These are phyloP conservation scores for Drosophila ficusphila DNA, from an alignment of 1,140 invertebrate genomes.

Conservation along the genomic window DNA sequence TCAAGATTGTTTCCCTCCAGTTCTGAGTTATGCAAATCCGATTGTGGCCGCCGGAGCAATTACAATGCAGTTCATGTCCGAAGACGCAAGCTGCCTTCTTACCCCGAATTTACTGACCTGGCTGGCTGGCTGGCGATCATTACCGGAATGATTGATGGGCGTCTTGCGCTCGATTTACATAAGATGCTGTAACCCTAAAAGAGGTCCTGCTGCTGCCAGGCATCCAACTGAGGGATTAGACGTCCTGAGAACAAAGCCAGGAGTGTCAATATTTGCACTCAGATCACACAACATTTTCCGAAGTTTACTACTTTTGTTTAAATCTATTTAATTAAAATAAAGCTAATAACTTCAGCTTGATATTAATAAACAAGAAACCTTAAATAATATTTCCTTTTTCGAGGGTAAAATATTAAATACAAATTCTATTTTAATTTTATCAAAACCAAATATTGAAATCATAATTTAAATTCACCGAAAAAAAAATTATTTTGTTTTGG, in stretches of 20 bases:
- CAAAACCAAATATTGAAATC: too few species aligned
- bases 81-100: conserved; percentile 25
- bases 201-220: conserved; percentile 19
- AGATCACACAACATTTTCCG: not conserved
- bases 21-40: conserved; percentile 51
- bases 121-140: conserved; percentile 39
- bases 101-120: conserved; percentile 27
- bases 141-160: conserved; percentile 63
- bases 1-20: not conserved
- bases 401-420: too few species aligned
- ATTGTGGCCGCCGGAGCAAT: conserved; percentile 48
- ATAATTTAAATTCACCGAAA: too few species aligned
- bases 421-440: too few species aligned
- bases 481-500: too few species aligned
- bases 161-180: conserved; percentile 51
- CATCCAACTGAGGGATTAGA: conserved; percentile 42
- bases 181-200: conserved; percentile 23
- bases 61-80: conserved; percentile 67
- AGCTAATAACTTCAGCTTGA: too few species aligned
- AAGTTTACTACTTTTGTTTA: not conserved
- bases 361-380: too few species aligned
- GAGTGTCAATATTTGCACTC: conserved; percentile 59
- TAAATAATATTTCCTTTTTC: too few species aligned
- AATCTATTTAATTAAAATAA: not conserved
- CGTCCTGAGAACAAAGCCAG: conserved; percentile 60